Conservation (phyloP, 2,888 invertebrate species). For the Empis stercorea region DNA sequence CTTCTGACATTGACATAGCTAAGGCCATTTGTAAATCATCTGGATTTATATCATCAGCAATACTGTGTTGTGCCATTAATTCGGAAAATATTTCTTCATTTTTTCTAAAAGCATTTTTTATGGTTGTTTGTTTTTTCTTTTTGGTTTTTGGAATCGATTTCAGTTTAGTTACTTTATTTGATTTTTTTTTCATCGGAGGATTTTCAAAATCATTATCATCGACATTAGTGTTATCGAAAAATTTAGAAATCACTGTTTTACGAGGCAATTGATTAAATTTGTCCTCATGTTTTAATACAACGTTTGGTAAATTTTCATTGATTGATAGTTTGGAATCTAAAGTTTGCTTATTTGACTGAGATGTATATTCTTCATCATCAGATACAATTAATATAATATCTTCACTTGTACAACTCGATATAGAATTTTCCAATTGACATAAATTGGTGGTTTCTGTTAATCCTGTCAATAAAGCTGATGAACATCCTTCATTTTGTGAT, state of each 20-base stretch:
- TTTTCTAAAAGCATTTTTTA: constrained; percentile 26
- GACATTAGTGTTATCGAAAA: neutral
- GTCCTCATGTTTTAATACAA: no score
- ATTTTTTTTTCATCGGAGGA: constrained; percentile 11
- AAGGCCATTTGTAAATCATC: constrained; percentile 55
- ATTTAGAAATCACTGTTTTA: neutral
- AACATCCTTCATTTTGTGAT: neutral
- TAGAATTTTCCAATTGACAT: neutral
- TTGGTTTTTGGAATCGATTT: constrained; percentile 9
- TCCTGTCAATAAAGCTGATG: no score
- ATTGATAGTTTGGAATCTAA: neutral
- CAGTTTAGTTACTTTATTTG: constrained; percentile 14
- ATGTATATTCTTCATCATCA: neutral
- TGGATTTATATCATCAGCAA: constrained; percentile 42
- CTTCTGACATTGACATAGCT: constrained; percentile 48
- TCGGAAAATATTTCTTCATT: constrained; percentile 30
- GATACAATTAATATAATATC: neutral
- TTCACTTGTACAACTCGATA: neutral
- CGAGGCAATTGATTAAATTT: neutral
- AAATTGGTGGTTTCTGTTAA: no score
- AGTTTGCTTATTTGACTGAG: neutral
- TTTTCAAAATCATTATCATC: constrained; percentile 16
- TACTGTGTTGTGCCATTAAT: constrained; percentile 29
- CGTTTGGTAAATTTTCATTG: no score
- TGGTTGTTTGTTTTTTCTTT: constrained; percentile 23